Evolutionary conservation across 1,140 invertebrate genomes (phyloP).

Genomic region (Nebria ingens): DNA sequence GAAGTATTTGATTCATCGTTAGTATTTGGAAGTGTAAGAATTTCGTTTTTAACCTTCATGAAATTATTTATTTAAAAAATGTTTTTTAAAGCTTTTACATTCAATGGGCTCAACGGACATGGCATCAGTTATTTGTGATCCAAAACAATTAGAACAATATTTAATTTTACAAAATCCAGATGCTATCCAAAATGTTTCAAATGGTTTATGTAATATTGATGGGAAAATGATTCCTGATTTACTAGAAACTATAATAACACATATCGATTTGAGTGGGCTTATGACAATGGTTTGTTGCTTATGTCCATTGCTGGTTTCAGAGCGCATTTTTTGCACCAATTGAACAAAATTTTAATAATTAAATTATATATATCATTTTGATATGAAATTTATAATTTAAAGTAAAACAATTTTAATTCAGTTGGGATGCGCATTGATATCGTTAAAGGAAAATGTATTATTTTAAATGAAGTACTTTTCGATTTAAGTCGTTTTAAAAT

Average conservation of each 20-base stretch:
- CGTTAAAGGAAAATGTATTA: no score
- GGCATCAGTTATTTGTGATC: background rate
- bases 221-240: background rate
- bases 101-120: background rate
- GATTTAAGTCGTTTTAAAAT: no score
- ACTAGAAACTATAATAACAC: background rate
- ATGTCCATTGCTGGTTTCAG: no score
- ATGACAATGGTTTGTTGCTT: background rate
- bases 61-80: background rate
- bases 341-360: no score
- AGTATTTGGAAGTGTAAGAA: background rate
- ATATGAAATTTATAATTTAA: no score
- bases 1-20: background rate
- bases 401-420: no score
- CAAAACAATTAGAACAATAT: slow-evolving; percentile 2
- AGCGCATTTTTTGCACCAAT: no score
- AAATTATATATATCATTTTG: background rate
- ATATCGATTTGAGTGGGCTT: background rate
- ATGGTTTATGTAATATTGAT: background rate
- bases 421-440: no score
- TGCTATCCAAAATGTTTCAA: background rate
- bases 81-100: background rate
- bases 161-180: background rate
- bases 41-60: background rate
- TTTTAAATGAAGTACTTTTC: no score